Base-by-base conservation (phyloP, 2,113 vertebrate genomes). In the Vireo altiloquus region DNA sequence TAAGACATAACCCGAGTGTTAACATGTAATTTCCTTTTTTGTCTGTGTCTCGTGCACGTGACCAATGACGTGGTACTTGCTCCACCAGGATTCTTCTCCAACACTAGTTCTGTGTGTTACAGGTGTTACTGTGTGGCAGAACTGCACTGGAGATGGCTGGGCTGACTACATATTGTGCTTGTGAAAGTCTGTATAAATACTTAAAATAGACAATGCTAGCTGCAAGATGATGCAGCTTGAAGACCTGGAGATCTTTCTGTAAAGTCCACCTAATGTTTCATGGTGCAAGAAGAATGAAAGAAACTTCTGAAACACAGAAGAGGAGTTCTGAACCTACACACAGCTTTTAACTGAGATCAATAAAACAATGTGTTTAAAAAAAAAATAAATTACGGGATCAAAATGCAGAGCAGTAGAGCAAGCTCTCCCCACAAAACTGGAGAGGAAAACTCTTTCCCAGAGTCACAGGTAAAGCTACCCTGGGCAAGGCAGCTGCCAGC, bases 31-130 rank as follows among this genome's bases (percentile, higher is more conserved):
- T 70, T 59, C 50, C 37, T 30, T 63, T 87, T 33, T 46, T 0
- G 0, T 13, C 76, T 10, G 12, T 28, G 56, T 56, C 31, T 50
- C 47, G 16, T 11, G 39, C 23, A 11, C 6, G 7, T 25, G 64
- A 78, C 22, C 39, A 30, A 2, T 3, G 21, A 33, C 0, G 1
- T 5, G 15, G 35, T 20, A 66, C 22, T 37, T 76, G 46, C n/a
- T 42, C 17, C 54, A 92, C 8, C 20, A n/a, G 22, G 1, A 3
- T 20, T 63, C 33, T 37, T 57, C 17, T 57, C 44, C 65, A 65
- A 10, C 10, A 25, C 8, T 3, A 21, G 6, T 31, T 80, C 54
- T 22, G 15, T 1, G 1, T 0, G 2, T 57, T 69, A 24, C 21
- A 35, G 33, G 33, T 24, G 56, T 57, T 35, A 30, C 4, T 6